Evolutionary conservation across 2,888 invertebrate genomes (phyloP).

Genomic region (Meliscaeva auricollis): DNA sequence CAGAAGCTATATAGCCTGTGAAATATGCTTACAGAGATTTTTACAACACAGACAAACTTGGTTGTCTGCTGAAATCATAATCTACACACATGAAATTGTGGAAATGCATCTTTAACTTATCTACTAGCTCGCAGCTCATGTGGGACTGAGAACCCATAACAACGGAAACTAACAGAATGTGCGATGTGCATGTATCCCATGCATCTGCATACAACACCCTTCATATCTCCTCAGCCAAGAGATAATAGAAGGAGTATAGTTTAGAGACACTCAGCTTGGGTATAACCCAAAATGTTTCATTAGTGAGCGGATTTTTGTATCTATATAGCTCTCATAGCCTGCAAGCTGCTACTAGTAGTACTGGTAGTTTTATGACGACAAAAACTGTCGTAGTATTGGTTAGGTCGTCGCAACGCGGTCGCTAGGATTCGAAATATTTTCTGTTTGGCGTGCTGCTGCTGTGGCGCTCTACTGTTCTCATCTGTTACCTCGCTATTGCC

Average conservation of each 20-base stretch:
- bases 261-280: conserved; percentile 19
- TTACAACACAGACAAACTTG: conserved; percentile 32
- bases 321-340: conserved; percentile 1
- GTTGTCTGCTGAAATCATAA: conserved; percentile 56
- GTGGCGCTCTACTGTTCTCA: conserved; percentile 68
- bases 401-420: conserved; percentile 57
- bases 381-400: conserved; percentile 52
- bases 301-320: conserved; percentile 66
- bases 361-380: conserved; percentile 38
- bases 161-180: not conserved
- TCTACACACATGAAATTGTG: conserved; percentile 65
- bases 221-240: conserved; percentile 3
- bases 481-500: conserved; percentile 30
- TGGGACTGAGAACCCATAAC: conserved; percentile 49
- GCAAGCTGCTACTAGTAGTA: too few relatives aligned
- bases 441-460: conserved; percentile 28
- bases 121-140: conserved; percentile 30
- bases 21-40: conserved; percentile 33
- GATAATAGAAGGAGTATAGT: conserved; percentile 56
- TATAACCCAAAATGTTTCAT: conserved; percentile 62
- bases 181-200: not conserved
- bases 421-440: conserved; percentile 65
- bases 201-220: conserved; percentile 51
- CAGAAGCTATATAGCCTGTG: conserved; percentile 3
- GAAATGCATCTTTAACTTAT: conserved; percentile 57